Evolutionary conservation across 2,888 invertebrate species (phyloP).

Genomic region (Dermolepida albohirtum): DNA sequence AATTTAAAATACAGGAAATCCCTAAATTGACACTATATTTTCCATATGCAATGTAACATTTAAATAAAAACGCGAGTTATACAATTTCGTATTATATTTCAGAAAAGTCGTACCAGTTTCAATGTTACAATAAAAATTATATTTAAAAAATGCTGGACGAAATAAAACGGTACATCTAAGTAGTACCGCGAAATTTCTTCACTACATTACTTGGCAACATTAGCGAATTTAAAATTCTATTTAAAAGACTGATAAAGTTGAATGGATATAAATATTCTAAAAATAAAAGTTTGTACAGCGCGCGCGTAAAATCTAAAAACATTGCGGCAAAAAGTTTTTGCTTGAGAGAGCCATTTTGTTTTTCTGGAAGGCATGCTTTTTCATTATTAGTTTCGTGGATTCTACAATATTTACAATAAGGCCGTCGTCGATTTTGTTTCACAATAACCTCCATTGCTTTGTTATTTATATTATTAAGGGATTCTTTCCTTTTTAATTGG

Average conservation of each 20-base stretch:
- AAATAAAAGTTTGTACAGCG: neutral
- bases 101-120: too few relatives aligned
- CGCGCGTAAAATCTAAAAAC: too few relatives aligned
- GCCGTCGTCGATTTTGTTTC: too few relatives aligned
- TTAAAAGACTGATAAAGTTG: conserved; percentile 23
- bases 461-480: too few relatives aligned
- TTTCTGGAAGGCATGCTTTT: too few relatives aligned
- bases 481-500: too few relatives aligned
- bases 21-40: conserved; percentile 24
- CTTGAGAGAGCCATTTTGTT: too few relatives aligned
- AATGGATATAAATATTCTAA: neutral
- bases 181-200: neutral
- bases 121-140: too few relatives aligned
- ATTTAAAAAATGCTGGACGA: neutral
- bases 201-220: conserved; percentile 15
- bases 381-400: too few relatives aligned
- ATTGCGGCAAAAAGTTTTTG: too few relatives aligned
- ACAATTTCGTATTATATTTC: neutral
- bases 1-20: conserved; percentile 21
- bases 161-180: neutral
- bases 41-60: neutral
- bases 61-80: neutral
- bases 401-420: too few relatives aligned
- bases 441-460: too few relatives aligned
- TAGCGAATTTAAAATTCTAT: conserved; percentile 15